Base-by-base conservation (phyloP, 2,797 vertebrate species). In the Odontamblyopus lacepedii region DNA sequence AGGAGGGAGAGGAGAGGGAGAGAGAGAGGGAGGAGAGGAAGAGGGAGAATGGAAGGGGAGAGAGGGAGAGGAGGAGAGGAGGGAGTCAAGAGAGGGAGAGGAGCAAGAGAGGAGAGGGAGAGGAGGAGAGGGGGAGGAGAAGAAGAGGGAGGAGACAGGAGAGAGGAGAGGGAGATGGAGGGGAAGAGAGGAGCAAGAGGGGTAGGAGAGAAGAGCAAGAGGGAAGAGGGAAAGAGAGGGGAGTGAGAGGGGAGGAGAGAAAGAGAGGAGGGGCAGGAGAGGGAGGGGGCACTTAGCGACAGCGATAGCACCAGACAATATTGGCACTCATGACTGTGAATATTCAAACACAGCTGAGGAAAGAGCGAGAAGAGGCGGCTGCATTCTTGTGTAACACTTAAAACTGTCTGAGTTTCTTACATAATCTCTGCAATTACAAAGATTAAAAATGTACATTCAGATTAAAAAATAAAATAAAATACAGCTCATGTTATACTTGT, bases 281-380 rank as follows among this genome's bases (percentile, higher is more conserved):
- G 13, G 15, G 44, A 6, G 27, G 57, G 27, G 26, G 30, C 60
- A 62, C 60, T 62, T 62, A 74, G 67, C 23, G 63, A 75, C 79
- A 64, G 60, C 69, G 71, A 74, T 19, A 71, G 71, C 76, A 66
- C 62, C 57, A 60, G 57, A 69, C 62, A 70, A 18, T 56, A 56
- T 35, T 19, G 71, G 77, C 30, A 27, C 51, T 72, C 23, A 72
- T 70, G 73, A 67, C 56, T 9, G 26, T 44, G 60, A 66, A 63
- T 30, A 76, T 69, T 19, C 35, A 19, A 18, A 73, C 26, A n/a
- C 30, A 26, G 35, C 38, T 44, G 50, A 53, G 29, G 64, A 66
- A 66, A 64, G 41, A 8, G n/a, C 3, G 44, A 5, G 16, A 51
- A 32, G 29, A 19, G 27, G 9, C 27, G 0, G 63, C 63, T 65